phyloP scores from a whole-genome alignment of 2,113 vertebrate genomes.

The Campylomormyrus numenius region DNA sequence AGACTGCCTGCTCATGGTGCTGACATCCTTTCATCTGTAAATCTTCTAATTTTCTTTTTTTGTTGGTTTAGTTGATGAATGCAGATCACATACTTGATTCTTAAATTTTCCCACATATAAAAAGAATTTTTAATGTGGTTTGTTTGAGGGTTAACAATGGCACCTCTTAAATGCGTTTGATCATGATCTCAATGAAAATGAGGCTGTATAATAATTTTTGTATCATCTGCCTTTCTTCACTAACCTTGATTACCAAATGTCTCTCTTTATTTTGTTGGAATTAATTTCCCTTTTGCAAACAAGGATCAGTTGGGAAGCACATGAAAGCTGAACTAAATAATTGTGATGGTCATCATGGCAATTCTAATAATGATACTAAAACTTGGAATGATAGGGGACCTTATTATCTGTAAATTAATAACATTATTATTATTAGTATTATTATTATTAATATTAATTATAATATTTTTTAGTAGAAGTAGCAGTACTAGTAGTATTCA shows the following conservation, averaged over 20 bases:
- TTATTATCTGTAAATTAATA: background rate
- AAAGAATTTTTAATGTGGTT: slow-evolving; percentile 3
- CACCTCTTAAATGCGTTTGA: background rate
- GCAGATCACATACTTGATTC: slow-evolving; percentile 8
- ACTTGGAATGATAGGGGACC: background rate
- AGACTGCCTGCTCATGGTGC: background rate
- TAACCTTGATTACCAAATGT: background rate
- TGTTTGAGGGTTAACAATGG: background rate
- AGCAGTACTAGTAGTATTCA: background rate
- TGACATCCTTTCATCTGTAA: slow-evolving; percentile 10
- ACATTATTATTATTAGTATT: background rate
- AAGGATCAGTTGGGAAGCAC: background rate
- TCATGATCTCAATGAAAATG: background rate
- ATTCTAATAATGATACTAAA: background rate
- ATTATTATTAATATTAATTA: background rate
- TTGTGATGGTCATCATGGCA: background rate
- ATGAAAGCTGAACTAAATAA: background rate
- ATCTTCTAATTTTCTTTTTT: background rate
- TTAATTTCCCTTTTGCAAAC: background rate
- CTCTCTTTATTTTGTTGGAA: background rate
- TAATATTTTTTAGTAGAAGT: too few species aligned
- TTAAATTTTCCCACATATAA: background rate
- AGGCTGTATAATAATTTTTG: background rate
- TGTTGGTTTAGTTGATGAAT: slow-evolving; percentile 6
- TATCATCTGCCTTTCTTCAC: background rate